Conservation (phyloP, 2,113 vertebrate species). For the Rhizomys pruinosus region DNA sequence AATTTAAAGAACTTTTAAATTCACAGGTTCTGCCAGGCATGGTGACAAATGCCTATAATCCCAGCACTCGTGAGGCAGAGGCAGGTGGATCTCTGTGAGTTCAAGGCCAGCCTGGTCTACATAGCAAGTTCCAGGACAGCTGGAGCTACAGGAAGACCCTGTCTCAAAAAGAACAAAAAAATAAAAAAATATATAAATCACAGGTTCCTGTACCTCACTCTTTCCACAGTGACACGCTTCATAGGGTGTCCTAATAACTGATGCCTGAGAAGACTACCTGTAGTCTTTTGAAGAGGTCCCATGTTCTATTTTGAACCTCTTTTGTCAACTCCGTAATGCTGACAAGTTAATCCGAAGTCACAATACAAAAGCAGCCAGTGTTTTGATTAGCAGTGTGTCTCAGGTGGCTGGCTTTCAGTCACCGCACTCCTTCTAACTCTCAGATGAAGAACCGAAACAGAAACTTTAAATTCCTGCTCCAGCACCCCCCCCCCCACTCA, state of each 20-base stretch:
- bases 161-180: too few relatives aligned
- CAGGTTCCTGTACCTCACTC: constrained; percentile 44
- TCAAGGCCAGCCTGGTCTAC: too few relatives aligned
- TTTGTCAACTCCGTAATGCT: neutral
- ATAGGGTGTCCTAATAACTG: neutral
- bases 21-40: too few relatives aligned
- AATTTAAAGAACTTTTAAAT: neutral
- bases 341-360: neutral
- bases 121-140: too few relatives aligned
- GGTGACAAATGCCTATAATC: too few relatives aligned
- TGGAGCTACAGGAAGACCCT: too few relatives aligned
- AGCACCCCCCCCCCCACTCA: neutral
- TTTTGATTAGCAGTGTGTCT: neutral
- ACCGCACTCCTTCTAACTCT: constrained; percentile 32
- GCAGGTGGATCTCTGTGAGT: too few relatives aligned
- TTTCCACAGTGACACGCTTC: neutral
- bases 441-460: constrained; percentile 63
- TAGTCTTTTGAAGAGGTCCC: neutral
- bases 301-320: neutral
- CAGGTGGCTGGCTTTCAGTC: constrained; percentile 9
- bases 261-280: neutral
- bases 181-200: constrained; percentile 28
- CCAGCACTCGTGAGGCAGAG: too few relatives aligned
- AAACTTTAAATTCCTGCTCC: constrained; percentile 52
- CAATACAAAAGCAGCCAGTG: neutral